phyloP scores from a whole-genome alignment of 1,140 invertebrate species.

The Lepeophtheirus salmonis region DNA sequence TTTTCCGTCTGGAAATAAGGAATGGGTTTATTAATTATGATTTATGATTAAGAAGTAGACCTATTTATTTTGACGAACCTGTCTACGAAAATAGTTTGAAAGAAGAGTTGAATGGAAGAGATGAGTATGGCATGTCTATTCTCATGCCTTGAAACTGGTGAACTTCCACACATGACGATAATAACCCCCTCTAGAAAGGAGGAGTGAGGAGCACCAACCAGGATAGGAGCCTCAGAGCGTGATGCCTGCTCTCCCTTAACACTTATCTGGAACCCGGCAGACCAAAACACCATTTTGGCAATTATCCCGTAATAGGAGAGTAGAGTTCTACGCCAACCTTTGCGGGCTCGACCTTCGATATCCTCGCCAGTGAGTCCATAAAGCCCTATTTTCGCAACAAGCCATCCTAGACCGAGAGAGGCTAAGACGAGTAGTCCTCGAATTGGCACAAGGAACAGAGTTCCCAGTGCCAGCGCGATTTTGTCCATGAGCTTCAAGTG shows the following conservation, averaged over 20 bases:
- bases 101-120: neutral
- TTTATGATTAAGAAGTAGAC: too few species aligned
- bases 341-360: neutral
- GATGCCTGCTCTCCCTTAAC: conserved; percentile 51
- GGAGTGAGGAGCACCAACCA: conserved; percentile 60
- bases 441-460: neutral
- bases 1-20: conserved; percentile 6
- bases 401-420: neutral
- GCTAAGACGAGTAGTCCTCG: neutral
- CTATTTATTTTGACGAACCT: too few species aligned
- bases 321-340: neutral
- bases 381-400: conserved; percentile 3
- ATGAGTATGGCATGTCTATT: neutral
- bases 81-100: conserved; percentile 6
- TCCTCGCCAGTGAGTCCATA: neutral
- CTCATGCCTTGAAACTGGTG: neutral
- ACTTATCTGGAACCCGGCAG: conserved; percentile 36
- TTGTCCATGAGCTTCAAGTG: neutral
- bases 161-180: conserved; percentile 36
- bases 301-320: neutral
- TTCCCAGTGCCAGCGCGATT: neutral
- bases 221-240: conserved; percentile 50
- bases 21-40: too few species aligned
- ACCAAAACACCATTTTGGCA: conserved; percentile 6
- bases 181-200: conserved; percentile 63